Conservation (phyloP, 2,888 invertebrate species). For the Lysandra bellargus region DNA sequence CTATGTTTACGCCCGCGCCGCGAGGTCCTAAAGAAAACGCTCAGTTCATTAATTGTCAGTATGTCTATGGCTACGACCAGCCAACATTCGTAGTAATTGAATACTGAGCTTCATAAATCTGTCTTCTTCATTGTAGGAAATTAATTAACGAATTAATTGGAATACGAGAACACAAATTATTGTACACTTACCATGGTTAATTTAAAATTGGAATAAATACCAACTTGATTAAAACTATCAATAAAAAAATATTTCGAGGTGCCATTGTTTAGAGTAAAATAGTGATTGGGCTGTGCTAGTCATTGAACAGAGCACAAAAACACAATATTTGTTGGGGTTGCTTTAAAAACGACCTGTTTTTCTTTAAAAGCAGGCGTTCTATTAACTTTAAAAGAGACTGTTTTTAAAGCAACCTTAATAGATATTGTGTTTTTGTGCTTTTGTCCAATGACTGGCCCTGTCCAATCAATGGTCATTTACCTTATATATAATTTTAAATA, state of each 20-base stretch:
- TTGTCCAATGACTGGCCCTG: too few species aligned
- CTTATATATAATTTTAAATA: too few species aligned
- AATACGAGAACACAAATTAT: not conserved
- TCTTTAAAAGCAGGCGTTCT: too few species aligned
- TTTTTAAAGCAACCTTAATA: too few species aligned
- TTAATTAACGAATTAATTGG: constrained; percentile 20
- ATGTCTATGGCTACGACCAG: not conserved
- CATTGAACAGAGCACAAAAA: too few species aligned
- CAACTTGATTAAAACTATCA: not conserved
- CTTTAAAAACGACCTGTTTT: too few species aligned
- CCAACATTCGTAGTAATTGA: constrained; percentile 16
- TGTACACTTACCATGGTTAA: constrained; percentile 7
- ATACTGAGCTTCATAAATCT: constrained; percentile 24
- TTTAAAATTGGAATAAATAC: not conserved
- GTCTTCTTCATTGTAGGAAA: constrained; percentile 15
- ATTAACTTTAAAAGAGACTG: too few species aligned
- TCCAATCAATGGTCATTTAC: too few species aligned
- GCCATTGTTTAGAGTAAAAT: not conserved
- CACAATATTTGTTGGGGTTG: too few species aligned
- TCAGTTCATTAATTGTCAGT: not conserved
- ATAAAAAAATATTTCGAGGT: not conserved
- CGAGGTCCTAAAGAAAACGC: not conserved
- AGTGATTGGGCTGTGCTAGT: too few species aligned
- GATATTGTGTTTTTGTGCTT: too few species aligned
- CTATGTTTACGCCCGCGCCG: too few species aligned